Base-by-base conservation (phyloP, 2,797 vertebrate species). In the Alcedo atthis region DNA sequence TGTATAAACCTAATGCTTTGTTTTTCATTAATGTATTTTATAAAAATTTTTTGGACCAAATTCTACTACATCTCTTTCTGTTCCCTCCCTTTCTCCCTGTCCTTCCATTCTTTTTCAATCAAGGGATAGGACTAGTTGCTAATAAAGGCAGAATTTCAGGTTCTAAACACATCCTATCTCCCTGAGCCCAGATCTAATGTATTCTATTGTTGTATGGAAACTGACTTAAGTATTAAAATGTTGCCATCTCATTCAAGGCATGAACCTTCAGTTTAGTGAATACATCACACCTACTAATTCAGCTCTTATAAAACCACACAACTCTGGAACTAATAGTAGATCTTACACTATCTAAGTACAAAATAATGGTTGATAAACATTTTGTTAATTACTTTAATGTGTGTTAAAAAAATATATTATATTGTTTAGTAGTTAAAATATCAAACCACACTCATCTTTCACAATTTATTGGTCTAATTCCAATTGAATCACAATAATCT, bases 371-470 rank as follows among this genome's bases (percentile, higher is more conserved):
- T 11, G 11, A 62, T 16, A 94, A 92, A 37, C 5, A 51, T 90
- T 90, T 89, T 90, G n/a, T 24, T 37, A 57, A 80, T 84, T 82
- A 95, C 30, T 90, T 88, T 90, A 86, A 35, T 61, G 51, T 78
- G 9, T 68, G 3, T 73, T 85, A 85, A 89, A 62, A 67, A 5
- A 75, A 78, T 96, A 91, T 96, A 92, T 66, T 82, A 78, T 69
- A 40, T 73, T 51, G 6, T 43, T 95, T 95, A 78, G 43, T 75
- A 92, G 74, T 59, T 46, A 46, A 92, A 92, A 88, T 94, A 83
- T 77, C 95, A 96, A 69, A 93, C 57, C 16, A 75, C 33, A 37
- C 32, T 24, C 20, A 84, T 85, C 79, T 42, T 95, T 94, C 76
- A 77, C 57, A 64, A 89, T 80, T 94, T 37, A 83, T 22, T 81